Base-by-base conservation (phyloP, 2,888 invertebrate species). In the Antitype chi region DNA sequence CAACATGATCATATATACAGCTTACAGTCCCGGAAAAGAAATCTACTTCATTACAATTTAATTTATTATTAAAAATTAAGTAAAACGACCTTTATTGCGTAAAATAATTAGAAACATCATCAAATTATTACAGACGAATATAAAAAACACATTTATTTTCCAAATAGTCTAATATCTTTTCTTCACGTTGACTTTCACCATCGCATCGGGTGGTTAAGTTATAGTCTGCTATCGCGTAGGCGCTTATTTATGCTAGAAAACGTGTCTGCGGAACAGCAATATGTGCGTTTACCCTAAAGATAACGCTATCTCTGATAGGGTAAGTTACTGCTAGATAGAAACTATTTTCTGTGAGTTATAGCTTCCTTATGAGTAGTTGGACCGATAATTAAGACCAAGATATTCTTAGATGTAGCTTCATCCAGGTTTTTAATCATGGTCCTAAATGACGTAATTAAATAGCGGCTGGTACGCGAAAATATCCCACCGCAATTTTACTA, bases 171-270 rank as follows among this genome's bases (percentile, higher is more conserved):
- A 7, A 60, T 76, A 28, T 60, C 0, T 53, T 55, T 49, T 63
- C 28, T 66, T 59, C 5, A 79, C 63, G 63, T 62, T 17, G 60
- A 86, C 86, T 90, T 90, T 90, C 88, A 85, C 86, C 69, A 49
- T 76, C 68, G n/a, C 57, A 70, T 76, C 62, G 76, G 57, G 72
- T 64, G 74, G 78, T 78, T 60, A 83, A 77, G 28, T 82, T 79
- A 78, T 75, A 76, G 67, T 55, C 82, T n/a, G 47, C 32, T 59
- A 72, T 75, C 52, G 80, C 80, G 92, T 90, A 87, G 91, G 92
- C 86, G 90, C 78, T 85, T 89, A 90, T 91, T 92, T 91, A 91
- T 89, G 88, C 74, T 80, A 72, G 81, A 74, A 82, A 86, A 86
- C 85, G 85, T 80, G 85, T 84, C 87, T 81, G 72, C 66, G 70